These are phyloP conservation scores for Escarpia spicata DNA, from an alignment of 2,888 invertebrate species.

Conservation along the genomic window DNA sequence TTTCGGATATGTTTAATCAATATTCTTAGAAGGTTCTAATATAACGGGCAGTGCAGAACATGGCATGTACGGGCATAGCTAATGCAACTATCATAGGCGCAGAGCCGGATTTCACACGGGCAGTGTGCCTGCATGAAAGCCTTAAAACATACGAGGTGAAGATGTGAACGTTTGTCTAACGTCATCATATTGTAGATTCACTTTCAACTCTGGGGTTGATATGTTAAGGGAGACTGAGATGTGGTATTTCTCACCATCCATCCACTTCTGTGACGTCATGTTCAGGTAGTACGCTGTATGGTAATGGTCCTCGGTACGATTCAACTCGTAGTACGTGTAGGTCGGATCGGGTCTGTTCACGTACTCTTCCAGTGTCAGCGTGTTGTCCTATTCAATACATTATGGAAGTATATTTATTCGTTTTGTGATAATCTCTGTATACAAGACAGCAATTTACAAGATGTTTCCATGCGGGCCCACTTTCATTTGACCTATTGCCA, in stretches of 20 bases:
- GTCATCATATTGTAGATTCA: neutral
- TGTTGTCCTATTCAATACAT: neutral
- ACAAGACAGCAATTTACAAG: neutral
- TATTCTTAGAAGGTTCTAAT: too few relatives aligned
- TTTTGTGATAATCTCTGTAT: neutral
- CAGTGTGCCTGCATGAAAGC: too few relatives aligned
- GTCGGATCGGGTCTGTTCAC: neutral
- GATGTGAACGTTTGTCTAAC: neutral
- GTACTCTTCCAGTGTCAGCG: conserved; percentile 1
- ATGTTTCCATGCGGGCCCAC: neutral
- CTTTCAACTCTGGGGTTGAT: neutral
- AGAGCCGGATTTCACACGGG: too few relatives aligned
- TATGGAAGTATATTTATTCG: neutral
- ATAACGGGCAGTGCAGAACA: too few relatives aligned
- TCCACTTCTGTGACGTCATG: neutral
- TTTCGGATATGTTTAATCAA: too few relatives aligned
- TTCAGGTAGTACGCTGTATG: neutral
- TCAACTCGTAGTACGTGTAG: neutral
- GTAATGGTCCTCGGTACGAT: neutral
- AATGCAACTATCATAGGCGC: too few relatives aligned
- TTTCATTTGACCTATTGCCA: neutral
- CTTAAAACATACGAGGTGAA: too few relatives aligned
- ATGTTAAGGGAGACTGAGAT: neutral
- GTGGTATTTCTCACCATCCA: neutral
- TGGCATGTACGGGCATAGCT: too few relatives aligned